A percentile compares a stretch with the other conserved stretches of the same genome.
phyloP scores from a whole-genome alignment of 1,140 invertebrate genomes.

The Heliconius hewitsoni region DNA sequence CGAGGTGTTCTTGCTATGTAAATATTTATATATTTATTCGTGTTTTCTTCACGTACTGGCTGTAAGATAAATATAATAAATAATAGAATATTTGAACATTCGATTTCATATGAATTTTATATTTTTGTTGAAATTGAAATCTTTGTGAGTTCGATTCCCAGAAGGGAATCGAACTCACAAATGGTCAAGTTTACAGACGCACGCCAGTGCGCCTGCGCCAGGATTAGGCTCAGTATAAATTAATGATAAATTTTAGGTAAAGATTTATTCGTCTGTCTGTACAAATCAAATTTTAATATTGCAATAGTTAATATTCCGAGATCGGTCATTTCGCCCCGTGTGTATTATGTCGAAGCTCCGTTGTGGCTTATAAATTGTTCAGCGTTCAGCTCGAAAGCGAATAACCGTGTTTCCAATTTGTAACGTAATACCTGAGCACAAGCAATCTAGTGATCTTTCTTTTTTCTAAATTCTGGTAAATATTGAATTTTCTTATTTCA shows the following conservation, averaged over 20 bases:
- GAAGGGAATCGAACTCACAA: too few relatives aligned
- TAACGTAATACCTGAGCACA: background rate
- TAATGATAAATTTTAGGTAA: too few relatives aligned
- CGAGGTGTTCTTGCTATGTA: background rate
- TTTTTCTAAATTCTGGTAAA: background rate
- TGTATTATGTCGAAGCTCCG: background rate
- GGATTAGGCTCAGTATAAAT: too few relatives aligned
- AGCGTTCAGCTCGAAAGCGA: background rate
- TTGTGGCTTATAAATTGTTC: conserved; percentile 7
- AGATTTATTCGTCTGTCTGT: background rate
- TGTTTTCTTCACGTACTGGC: background rate
- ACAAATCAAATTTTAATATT: background rate
- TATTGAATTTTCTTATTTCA: background rate
- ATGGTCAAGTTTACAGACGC: too few relatives aligned
- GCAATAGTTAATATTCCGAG: background rate
- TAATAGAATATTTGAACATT: too few relatives aligned
- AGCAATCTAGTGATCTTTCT: background rate
- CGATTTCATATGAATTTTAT: too few relatives aligned
- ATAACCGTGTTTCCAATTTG: conserved; percentile 6
- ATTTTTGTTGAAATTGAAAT: too few relatives aligned
- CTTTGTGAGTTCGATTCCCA: too few relatives aligned
- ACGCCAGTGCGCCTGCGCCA: too few relatives aligned
- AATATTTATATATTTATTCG: background rate
- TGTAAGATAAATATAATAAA: too few relatives aligned
- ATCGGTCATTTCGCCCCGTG: conserved; percentile 1